These are phyloP conservation scores for Parnassius orleans DNA, from an alignment of 2,888 invertebrate species.

Conservation along the genomic window DNA sequence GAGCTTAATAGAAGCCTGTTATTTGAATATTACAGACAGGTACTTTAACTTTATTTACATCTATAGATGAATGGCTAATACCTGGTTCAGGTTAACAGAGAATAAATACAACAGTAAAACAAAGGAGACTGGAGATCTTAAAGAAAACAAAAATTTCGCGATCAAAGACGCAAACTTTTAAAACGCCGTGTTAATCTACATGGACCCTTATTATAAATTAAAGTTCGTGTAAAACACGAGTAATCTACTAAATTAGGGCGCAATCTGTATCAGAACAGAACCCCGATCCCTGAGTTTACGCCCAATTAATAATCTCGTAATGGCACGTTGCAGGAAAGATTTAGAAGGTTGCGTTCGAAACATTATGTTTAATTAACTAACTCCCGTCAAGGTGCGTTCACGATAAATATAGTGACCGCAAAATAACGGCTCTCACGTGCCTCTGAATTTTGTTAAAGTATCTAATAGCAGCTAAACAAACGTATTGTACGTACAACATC, in stretches of 20 bases:
- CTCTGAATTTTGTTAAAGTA: conserved; percentile 43
- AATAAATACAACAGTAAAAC: conserved; percentile 1
- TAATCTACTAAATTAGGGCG: conserved; percentile 40
- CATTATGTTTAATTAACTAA: conserved; percentile 64
- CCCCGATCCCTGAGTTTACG: conserved; percentile 59
- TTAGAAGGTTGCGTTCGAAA: conserved; percentile 45
- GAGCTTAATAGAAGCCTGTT: no score
- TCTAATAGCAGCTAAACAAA: no score
- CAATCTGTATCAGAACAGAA: conserved; percentile 36
- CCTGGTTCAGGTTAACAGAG: not conserved
- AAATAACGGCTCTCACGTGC: conserved; percentile 61
- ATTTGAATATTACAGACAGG: no score
- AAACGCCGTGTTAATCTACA: conserved; percentile 27
- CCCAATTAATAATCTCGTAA: conserved; percentile 67
- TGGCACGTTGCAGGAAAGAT: conserved; percentile 42
- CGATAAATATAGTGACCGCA: conserved; percentile 63
- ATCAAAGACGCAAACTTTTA: conserved; percentile 20
- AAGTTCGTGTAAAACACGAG: conserved; percentile 34
- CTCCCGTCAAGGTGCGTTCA: conserved; percentile 58
- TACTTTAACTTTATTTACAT: no score
- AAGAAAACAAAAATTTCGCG: conserved; percentile 5
- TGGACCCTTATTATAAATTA: conserved; percentile 36
- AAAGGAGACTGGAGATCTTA: conserved; percentile 3
- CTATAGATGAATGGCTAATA: no score
- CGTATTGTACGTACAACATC: no score